These are phyloP conservation scores for Andrena chrysosceles DNA, from an alignment of 2,888 invertebrate genomes.

Conservation along the genomic window DNA sequence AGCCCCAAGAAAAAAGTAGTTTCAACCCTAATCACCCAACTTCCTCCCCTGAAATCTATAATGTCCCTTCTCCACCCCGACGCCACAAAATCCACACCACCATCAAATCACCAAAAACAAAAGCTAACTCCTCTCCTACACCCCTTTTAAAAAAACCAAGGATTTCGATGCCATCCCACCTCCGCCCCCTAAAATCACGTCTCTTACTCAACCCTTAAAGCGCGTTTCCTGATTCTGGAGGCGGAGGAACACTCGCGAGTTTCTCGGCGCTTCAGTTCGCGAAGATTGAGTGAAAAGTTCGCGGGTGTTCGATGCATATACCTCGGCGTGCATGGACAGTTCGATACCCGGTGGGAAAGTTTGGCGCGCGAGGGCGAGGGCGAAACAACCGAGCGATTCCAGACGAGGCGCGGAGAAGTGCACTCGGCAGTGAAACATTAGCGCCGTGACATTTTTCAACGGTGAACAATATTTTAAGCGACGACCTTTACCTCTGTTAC, in stretches of 20 bases:
- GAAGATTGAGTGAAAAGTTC: conserved; percentile 42
- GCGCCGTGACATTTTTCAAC: conserved; percentile 39
- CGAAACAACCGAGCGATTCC: conserved; percentile 4
- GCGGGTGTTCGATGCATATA: conserved; percentile 6
- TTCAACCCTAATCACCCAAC: no score
- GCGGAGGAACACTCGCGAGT: conserved; percentile 18
- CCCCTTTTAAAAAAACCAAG: no score
- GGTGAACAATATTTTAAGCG: conserved; percentile 40
- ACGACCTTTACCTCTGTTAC: conserved; percentile 49
- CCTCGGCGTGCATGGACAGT: conserved; percentile 1
- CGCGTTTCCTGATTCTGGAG: conserved; percentile 8
- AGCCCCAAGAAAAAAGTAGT: no score
- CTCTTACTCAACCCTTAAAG: not conserved
- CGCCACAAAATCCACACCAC: no score
- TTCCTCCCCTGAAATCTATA: no score
- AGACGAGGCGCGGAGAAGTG: conserved; percentile 11
- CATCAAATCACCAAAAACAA: no score
- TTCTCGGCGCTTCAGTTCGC: conserved; percentile 1
- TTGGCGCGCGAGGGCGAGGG: not conserved
- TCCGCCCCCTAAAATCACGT: not conserved
- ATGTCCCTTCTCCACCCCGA: no score
- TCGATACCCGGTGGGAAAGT: conserved; percentile 4
- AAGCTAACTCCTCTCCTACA: no score
- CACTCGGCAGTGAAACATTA: conserved; percentile 1
- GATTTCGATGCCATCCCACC: not conserved